Conservation (phyloP, 2,113 vertebrate species). For the Pampusana beccarii region DNA sequence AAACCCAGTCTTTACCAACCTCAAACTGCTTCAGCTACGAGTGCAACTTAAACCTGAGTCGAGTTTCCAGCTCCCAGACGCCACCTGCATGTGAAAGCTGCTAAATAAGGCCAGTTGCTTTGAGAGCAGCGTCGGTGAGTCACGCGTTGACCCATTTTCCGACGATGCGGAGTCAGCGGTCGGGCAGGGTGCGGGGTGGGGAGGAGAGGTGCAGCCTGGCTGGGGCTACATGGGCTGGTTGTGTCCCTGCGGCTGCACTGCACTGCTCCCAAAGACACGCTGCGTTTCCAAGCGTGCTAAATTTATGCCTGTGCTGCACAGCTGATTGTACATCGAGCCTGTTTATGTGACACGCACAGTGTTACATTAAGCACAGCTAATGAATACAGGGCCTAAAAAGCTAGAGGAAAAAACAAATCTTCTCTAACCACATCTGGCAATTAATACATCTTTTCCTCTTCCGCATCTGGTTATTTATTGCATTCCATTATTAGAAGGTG, state of each 20-base stretch:
- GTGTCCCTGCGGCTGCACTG: accelerated
- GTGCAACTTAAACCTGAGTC: neutral
- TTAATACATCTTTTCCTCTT: neutral
- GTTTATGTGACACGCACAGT: neutral
- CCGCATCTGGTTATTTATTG: neutral
- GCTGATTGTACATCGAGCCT: neutral
- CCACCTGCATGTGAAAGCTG: neutral
- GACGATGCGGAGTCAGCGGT: neutral
- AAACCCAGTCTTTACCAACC: neutral
- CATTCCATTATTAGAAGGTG: neutral
- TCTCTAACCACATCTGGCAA: neutral
- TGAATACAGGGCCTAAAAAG: neutral
- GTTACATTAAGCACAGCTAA: neutral
- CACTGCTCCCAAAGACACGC: neutral
- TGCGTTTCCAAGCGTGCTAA: neutral
- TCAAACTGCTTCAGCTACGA: neutral
- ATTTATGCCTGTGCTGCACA: neutral
- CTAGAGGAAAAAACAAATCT: neutral
- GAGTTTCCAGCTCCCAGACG: neutral
- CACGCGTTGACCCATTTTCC: accelerated
- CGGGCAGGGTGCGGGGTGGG: accelerated
- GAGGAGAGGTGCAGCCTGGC: accelerated
- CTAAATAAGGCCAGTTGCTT: neutral
- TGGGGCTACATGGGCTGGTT: neutral
- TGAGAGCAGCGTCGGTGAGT: neutral